phyloP scores from a whole-genome alignment of 2,888 invertebrate genomes.

The Drosophila neotestacea region DNA sequence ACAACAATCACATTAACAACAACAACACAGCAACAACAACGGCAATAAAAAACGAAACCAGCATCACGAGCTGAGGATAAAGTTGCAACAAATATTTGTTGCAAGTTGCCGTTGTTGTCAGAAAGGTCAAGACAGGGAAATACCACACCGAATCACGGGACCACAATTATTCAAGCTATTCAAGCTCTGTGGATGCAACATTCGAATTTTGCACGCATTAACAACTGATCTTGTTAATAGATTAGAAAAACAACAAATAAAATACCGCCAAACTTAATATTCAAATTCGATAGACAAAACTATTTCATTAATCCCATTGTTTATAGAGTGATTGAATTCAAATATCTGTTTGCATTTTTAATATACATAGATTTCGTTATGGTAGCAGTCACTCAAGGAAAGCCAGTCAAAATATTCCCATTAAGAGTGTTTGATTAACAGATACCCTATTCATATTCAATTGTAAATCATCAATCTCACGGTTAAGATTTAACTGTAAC shows the following conservation, averaged over 20 bases:
- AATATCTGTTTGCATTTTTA: conserved; percentile 3
- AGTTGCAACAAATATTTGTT: conserved; percentile 70
- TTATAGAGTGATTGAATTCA: conserved; percentile 5
- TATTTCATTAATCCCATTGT: conserved; percentile 10
- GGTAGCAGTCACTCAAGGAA: conserved; percentile 17
- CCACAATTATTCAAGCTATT: conserved; percentile 29
- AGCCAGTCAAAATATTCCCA: conserved; percentile 3
- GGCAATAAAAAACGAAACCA: conserved; percentile 63
- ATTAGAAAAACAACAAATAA: background rate
- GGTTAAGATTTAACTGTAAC: too few relatives aligned
- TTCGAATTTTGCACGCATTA: conserved; percentile 49
- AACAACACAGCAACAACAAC: conserved; percentile 29
- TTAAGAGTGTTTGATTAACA: background rate
- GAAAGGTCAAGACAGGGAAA: conserved; percentile 42
- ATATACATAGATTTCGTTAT: conserved; percentile 9
- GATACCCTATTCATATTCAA: too few relatives aligned
- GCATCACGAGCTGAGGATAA: conserved; percentile 78
- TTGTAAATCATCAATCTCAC: too few relatives aligned
- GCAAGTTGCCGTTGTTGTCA: conserved; percentile 51
- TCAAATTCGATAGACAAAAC: conserved; percentile 6
- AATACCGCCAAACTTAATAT: conserved; percentile 6
- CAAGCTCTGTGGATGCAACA: conserved; percentile 18
- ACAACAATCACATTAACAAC: background rate
- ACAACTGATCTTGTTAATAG: conserved; percentile 54
- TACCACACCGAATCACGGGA: conserved; percentile 29